phyloP scores from a whole-genome alignment of 1,140 invertebrate genomes.

The Brachionus paranguensis region DNA sequence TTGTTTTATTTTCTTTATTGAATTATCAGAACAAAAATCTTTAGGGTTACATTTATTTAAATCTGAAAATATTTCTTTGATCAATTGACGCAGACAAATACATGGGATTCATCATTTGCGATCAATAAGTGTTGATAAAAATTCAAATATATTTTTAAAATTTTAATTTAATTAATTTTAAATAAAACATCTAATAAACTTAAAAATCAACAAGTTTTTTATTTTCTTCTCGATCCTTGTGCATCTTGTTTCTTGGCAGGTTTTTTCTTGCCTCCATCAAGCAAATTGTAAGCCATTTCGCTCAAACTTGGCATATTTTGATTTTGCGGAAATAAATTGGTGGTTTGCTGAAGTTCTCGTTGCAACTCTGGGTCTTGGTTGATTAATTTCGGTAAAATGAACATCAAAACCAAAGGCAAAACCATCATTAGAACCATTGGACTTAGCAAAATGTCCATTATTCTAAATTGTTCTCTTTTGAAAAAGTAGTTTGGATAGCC shows the following conservation, averaged over 20 bases:
- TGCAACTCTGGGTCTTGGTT: constrained; percentile 38
- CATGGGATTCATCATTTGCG: not conserved
- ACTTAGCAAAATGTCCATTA: constrained; percentile 84
- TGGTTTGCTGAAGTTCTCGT: constrained; percentile 26
- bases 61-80: not conserved
- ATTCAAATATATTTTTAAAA: no score
- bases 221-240: not conserved
- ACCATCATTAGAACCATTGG: constrained; percentile 66
- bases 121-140: no score
- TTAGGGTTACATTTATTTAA: no score
- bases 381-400: constrained; percentile 22
- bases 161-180: not conserved
- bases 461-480: constrained; percentile 78
- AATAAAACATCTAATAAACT: not conserved
- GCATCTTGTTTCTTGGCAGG: constrained; percentile 17
- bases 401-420: constrained; percentile 16
- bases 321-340: constrained; percentile 25
- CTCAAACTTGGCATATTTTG: constrained; percentile 2
- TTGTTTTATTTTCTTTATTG: no score
- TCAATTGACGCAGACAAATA: not conserved
- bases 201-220: not conserved
- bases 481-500: constrained; percentile 79
- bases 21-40: no score
- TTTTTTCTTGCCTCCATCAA: constrained; percentile 32
- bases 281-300: constrained; percentile 26